phyloP scores from a whole-genome alignment of 2,113 vertebrate species.

The Lophotis ruficrista region DNA sequence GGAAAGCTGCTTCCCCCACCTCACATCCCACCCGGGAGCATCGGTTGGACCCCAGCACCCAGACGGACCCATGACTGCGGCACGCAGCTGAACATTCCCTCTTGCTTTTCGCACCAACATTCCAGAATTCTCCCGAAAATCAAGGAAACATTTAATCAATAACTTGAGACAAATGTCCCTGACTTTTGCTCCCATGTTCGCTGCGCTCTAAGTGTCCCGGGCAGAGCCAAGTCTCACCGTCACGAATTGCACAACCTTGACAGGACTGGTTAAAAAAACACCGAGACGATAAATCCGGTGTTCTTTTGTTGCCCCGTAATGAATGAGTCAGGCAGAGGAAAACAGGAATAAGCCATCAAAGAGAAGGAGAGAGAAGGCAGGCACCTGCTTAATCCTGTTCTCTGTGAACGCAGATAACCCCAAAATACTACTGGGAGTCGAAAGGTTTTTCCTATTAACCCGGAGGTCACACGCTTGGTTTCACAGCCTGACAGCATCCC shows the following conservation, averaged over 20 bases:
- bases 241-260: constrained; percentile 7
- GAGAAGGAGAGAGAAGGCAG: constrained; percentile 21
- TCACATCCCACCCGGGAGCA: not conserved
- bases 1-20: not conserved
- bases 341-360: constrained; percentile 45
- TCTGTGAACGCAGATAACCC: constrained; percentile 29
- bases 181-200: not conserved
- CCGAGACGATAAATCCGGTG: not conserved
- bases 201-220: not conserved
- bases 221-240: not conserved
- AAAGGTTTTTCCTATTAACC: constrained; percentile 29
- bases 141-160: not conserved
- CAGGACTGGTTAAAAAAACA: not conserved
- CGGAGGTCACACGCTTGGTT: not conserved
- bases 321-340: constrained; percentile 37
- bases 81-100: too few species aligned
- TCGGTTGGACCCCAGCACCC: not conserved
- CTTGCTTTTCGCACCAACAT: rapidly evolving
- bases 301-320: constrained; percentile 13
- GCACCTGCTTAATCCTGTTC: constrained; percentile 55
- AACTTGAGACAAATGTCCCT: not conserved
- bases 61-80: rapidly evolving
- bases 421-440: not conserved
- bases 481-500: not conserved
- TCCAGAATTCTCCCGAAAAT: not conserved